Conservation (phyloP, 2,797 vertebrate genomes). For the Tokudaia muenninki region DNA sequence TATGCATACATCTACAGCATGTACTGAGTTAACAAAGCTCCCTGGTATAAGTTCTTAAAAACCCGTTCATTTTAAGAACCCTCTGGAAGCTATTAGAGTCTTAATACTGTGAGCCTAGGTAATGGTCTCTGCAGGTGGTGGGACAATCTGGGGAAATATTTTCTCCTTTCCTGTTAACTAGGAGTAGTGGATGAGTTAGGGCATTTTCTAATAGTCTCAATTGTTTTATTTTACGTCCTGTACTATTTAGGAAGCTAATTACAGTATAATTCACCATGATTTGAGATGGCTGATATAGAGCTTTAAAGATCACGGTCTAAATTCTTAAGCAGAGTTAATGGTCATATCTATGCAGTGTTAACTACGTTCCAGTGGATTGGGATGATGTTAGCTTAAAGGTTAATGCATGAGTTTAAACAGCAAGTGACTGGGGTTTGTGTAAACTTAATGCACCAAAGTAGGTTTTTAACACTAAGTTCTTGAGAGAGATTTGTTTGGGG, state of each 20-base stretch:
- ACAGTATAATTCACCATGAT: not conserved
- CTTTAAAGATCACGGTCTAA: constrained; percentile 59
- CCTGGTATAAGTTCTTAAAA: not conserved
- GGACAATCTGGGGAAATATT: not conserved
- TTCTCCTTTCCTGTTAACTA: constrained; percentile 2
- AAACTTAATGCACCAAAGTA: constrained; percentile 14
- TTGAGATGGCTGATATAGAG: constrained; percentile 28
- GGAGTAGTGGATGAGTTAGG: not conserved
- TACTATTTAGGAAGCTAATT: constrained; percentile 2
- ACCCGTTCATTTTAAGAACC: not conserved
- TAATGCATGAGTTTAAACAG: not conserved
- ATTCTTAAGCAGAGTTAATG: not conserved
- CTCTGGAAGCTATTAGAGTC: not conserved
- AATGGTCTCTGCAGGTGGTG: not conserved
- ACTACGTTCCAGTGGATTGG: not conserved
- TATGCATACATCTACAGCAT: not conserved
- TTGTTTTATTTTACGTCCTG: not conserved
- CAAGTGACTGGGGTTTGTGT: not conserved
- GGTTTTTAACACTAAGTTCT: constrained; percentile 35
- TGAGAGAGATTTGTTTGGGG: not conserved
- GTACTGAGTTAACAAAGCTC: not conserved
- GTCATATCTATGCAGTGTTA: not conserved
- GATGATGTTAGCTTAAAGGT: not conserved
- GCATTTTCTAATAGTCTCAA: not conserved
- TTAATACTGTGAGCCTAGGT: not conserved